Evolutionary conservation across 2,113 vertebrate species (phyloP), one percentile per base, ranked within the genome.

Genomic region (Casuarius casuarius): DNA sequence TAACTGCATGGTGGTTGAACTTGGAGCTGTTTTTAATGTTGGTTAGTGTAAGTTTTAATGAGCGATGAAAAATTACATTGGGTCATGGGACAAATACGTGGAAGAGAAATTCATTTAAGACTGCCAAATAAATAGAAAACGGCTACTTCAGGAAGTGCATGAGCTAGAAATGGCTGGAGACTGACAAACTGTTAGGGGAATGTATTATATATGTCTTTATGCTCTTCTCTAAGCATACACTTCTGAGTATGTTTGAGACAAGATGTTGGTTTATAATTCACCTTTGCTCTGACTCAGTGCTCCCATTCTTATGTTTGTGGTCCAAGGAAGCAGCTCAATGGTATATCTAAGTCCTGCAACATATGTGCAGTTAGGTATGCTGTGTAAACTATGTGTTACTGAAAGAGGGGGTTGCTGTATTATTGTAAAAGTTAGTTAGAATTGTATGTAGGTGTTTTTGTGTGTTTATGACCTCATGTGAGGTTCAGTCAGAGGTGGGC

Each of bases 371-470:
- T 48, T 18, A 48, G 46, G 17, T 18, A 48, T 48, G 46, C 46
- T 48, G 46, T 81, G 51, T 15, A 61, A 46, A 26, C 5, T 48
- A 31, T 3, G 2, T 46, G 14, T 54, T 48, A 61, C 3, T 54
- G 52, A 23, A 25, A 59, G 38, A 33, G 38, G 6, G 15, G 5
- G 5, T 67, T 92, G 21, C 29, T 92, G 7, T 61, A 4, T 87
- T 73, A 22, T 2, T 3, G 2, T 81, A 70, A 78, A 93, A 77
- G 17, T 49, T 58, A 26, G 2, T 25, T 92, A 65, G 20, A 31
- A 42, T 70, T 0, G 0, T 42, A 2, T 17, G 3, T 65, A 61
- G n/a, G 23, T 70, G 4, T 20, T 61, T 70, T 4, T 15, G n/a
- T 31, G 56, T 84, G 38, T 14, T 92, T 93, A 54, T 61, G 54